phyloP scores from a whole-genome alignment of 2,797 vertebrate genomes.

The Syndactyla subalaris region DNA sequence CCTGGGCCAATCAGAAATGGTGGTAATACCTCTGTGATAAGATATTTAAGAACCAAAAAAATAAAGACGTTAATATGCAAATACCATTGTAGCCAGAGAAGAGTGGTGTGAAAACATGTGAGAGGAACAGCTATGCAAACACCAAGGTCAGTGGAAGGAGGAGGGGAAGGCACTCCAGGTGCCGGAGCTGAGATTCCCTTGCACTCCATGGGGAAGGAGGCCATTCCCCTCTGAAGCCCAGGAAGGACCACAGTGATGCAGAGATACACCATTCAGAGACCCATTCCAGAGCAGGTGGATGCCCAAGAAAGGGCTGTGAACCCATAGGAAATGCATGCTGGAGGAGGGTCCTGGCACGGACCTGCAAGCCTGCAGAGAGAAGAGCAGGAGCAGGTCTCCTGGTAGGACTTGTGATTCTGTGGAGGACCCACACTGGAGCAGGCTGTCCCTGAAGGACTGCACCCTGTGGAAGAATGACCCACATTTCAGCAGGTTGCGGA shows the following conservation, averaged over 20 bases:
- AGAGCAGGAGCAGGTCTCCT: neutral
- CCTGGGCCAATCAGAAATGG: neutral
- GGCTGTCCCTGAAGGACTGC: neutral
- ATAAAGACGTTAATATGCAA: too few relatives aligned
- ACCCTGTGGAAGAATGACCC: neutral
- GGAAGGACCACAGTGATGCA: too few relatives aligned
- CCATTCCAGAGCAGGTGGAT: rapidly evolving
- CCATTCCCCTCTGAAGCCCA: neutral
- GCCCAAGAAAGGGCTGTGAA: neutral
- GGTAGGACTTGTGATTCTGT: neutral
- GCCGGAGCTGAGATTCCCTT: neutral
- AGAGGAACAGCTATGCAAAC: neutral
- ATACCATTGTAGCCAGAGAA: neutral
- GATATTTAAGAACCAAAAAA: neutral
- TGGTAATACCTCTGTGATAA: neutral
- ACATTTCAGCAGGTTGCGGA: neutral
- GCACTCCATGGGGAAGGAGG: neutral
- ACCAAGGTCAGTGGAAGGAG: too few relatives aligned
- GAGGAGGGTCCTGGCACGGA: neutral
- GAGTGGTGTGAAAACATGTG: neutral
- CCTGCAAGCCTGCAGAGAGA: neutral
- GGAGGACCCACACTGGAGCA: neutral
- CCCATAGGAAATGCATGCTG: rapidly evolving
- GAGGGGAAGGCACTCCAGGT: neutral
- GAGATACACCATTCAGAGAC: neutral